phyloP scores from a whole-genome alignment of 2,113 vertebrate species.

The Stercorarius parasiticus region DNA sequence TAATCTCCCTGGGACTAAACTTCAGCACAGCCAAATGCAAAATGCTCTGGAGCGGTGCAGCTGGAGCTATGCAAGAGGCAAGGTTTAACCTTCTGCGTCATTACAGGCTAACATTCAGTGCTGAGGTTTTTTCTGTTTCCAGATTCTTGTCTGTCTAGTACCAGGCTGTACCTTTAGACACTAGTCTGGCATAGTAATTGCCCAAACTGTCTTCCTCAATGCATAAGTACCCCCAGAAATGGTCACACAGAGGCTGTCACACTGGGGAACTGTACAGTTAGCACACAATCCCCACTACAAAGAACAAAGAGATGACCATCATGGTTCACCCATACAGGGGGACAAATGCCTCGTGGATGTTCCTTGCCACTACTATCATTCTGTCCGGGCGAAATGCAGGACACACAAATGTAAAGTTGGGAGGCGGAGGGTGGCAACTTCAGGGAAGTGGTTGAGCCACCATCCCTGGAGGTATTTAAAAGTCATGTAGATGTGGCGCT shows the following conservation, averaged over 20 bases:
- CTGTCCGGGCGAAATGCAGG: not conserved
- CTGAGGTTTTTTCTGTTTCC: not conserved
- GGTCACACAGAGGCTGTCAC: not conserved
- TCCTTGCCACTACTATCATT: not conserved
- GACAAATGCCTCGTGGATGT: not conserved
- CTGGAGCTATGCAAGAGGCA: not conserved
- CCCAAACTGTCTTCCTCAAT: not conserved
- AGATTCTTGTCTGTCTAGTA: not conserved
- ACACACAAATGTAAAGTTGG: not conserved
- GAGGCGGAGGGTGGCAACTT: not conserved
- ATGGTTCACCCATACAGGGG: not conserved
- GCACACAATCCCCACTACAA: fast-evolving
- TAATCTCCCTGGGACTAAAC: not conserved
- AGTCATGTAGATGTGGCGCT: fast-evolving
- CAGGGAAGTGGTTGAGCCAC: not conserved
- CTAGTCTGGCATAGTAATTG: not conserved
- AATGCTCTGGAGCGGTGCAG: not conserved
- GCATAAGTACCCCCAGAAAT: not conserved
- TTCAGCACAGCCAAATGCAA: conserved; percentile 23
- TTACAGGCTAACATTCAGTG: not conserved
- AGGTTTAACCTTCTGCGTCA: not conserved
- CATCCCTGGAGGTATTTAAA: not conserved
- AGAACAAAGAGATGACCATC: not conserved
- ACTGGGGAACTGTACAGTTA: not conserved
- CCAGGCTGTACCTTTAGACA: not conserved